Conservation (phyloP, 2,888 invertebrate genomes). For the Helleia helle region DNA sequence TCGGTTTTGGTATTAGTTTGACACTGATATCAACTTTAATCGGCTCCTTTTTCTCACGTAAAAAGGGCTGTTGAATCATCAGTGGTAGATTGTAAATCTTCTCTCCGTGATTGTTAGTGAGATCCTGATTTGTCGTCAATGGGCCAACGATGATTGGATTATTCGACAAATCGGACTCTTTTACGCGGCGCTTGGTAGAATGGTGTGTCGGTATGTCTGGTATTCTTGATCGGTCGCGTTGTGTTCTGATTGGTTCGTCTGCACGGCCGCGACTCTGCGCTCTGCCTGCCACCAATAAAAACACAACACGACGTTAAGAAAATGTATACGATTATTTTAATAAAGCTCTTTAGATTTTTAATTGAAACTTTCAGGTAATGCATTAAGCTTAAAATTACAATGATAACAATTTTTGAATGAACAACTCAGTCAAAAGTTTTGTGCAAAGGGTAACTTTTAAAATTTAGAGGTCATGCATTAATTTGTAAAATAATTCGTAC, state of each 20-base stretch:
- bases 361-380: too few relatives aligned
- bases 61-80: slow-evolving; percentile 75
- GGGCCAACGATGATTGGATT: slow-evolving; percentile 65
- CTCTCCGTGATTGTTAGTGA: slow-evolving; percentile 52
- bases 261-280: slow-evolving; percentile 70
- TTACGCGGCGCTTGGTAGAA: slow-evolving; percentile 61
- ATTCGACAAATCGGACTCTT: slow-evolving; percentile 75
- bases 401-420: slow-evolving; percentile 35
- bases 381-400: slow-evolving; percentile 44
- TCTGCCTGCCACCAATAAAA: slow-evolving; percentile 74
- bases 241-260: slow-evolving; percentile 74
- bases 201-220: slow-evolving; percentile 51
- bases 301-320: slow-evolving; percentile 72
- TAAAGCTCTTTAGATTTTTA: too few relatives aligned
- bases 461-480: slow-evolving; percentile 40
- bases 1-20: slow-evolving; percentile 79
- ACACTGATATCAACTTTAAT: slow-evolving; percentile 86
- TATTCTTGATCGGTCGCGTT: slow-evolving; percentile 63
- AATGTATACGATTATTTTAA: slow-evolving; percentile 1
- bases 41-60: slow-evolving; percentile 78
- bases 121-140: slow-evolving; percentile 68
- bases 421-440: not conserved
- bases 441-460: not conserved
- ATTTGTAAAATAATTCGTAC: slow-evolving; percentile 75
- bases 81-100: slow-evolving; percentile 63